Evolutionary conservation across 2,888 invertebrate genomes (phyloP), one percentile per base, ranked within the genome.

Genomic region (Trypoxylon attenuatum): DNA sequence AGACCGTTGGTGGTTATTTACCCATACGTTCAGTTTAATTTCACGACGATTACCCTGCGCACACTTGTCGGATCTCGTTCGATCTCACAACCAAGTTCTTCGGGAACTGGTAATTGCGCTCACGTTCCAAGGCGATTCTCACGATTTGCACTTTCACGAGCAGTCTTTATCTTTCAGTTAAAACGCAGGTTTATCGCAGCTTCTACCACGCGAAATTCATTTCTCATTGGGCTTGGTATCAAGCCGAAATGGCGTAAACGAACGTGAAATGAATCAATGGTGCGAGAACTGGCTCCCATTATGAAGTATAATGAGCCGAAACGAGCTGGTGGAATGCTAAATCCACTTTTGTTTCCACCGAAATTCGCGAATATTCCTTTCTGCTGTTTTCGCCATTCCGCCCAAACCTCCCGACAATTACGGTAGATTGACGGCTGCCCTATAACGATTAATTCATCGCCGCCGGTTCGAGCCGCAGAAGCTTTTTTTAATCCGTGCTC

Each of bases 271-370:
- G 38, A 47, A 63, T 63, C 19, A 53, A 59, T 21, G 59, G 52
- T 43, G 41, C 43, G 52, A 49, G 38, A 42, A 55, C 27, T 38
- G n/a, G 33, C n/a, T 10, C 51, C n/a, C 43, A 62, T 62, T 66
- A 62, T 55, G 56, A 66, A 66, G 53, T 62, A 62, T 61, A 65
- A 61, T 61, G 52, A 65, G 54, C 23, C 45, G 21, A 56, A 56
- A 38, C 33, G 42, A 51, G 23, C 27, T 29, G 29, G 16, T 29
- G 6, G 27, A 39, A 38, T 22, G 16, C 42, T 25, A 38, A 53
- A 39, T 22, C 16, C 27, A 27, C 38, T 55, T 29, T 47, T 64
- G 42, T 54, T 56, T 56, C 52, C 53, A 29, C 53, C 51, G 39
- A 62, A 51, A n/a, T n/a, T n/a, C 22, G 1, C 5, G 6, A 5